phyloP scores from a whole-genome alignment of 2,888 invertebrate genomes.

The Brachylomia viminalis region DNA sequence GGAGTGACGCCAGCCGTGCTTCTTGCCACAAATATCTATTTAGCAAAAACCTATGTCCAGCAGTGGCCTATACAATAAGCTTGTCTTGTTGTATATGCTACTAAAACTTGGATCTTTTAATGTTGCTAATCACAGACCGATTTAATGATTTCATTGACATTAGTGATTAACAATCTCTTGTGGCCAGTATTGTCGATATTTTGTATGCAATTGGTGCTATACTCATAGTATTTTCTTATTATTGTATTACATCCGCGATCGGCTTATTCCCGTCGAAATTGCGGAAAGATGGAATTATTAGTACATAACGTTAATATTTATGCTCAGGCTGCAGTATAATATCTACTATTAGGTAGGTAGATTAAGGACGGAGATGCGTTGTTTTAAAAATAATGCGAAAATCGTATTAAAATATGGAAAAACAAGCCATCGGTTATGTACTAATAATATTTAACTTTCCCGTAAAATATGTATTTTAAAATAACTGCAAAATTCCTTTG shows the following conservation, averaged over 20 bases:
- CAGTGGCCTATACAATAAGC: constrained; percentile 3
- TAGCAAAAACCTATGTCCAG: background rate
- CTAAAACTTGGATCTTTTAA: background rate
- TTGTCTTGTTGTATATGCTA: background rate
- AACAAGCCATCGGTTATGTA: constrained; percentile 1
- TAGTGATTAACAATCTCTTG: constrained; percentile 59
- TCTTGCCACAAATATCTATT: background rate
- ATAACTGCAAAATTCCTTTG: constrained; percentile 32
- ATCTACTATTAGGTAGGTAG: background rate
- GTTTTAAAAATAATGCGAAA: constrained; percentile 3
- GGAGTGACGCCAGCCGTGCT: too few relatives aligned
- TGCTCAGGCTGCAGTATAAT: too few relatives aligned
- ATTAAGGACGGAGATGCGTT: background rate
- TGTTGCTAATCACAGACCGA: background rate
- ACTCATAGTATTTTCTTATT: constrained; percentile 65
- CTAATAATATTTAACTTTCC: constrained; percentile 30
- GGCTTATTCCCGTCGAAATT: constrained; percentile 43
- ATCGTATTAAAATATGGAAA: background rate
- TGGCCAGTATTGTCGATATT: constrained; percentile 65
- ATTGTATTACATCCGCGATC: constrained; percentile 53
- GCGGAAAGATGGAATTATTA: constrained; percentile 12
- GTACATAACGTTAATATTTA: constrained; percentile 15
- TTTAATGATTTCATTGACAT: background rate
- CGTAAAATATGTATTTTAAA: constrained; percentile 39
- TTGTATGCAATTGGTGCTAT: constrained; percentile 84